These are phyloP conservation scores for Zophobas atratus DNA, from an alignment of 1,140 invertebrate species.

Conservation along the genomic window DNA sequence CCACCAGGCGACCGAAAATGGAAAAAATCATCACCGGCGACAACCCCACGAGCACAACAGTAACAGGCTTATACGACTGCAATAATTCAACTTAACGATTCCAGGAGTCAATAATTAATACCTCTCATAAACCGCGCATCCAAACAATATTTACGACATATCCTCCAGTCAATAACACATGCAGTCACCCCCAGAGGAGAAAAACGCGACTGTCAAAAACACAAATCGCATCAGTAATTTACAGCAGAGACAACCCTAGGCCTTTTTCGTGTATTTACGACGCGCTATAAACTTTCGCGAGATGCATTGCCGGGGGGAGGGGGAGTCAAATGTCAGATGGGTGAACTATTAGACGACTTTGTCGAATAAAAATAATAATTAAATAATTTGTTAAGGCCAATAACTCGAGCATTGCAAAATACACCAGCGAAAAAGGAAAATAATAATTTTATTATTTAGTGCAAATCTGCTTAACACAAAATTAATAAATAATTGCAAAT, in stretches of 20 bases:
- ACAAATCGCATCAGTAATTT: conserved; percentile 48
- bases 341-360: too few species aligned
- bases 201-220: conserved; percentile 50
- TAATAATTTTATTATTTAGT: too few species aligned
- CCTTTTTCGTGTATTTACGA: conserved; percentile 42
- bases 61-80: conserved; percentile 38
- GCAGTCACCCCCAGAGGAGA: conserved; percentile 12
- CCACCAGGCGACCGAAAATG: too few species aligned
- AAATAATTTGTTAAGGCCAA: too few species aligned
- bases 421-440: too few species aligned
- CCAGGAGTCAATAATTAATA: conserved; percentile 50
- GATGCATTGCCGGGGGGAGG: conserved; percentile 2
- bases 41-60: not conserved
- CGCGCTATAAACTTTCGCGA: conserved; percentile 16
- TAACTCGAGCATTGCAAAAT: too few species aligned
- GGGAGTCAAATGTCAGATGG: not conserved
- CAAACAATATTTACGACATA: conserved; percentile 47
- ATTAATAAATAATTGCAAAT: too few species aligned
- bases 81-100: conserved; percentile 48
- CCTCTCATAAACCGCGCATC: conserved; percentile 42
- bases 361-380: too few species aligned
- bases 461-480: too few species aligned
- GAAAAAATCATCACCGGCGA: not conserved
- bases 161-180: conserved; percentile 49
- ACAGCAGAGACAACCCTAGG: conserved; percentile 24